Evolutionary conservation across 2,113 vertebrate species (phyloP), one percentile per base, ranked within the genome.

Genomic region (Bos indicus): DNA sequence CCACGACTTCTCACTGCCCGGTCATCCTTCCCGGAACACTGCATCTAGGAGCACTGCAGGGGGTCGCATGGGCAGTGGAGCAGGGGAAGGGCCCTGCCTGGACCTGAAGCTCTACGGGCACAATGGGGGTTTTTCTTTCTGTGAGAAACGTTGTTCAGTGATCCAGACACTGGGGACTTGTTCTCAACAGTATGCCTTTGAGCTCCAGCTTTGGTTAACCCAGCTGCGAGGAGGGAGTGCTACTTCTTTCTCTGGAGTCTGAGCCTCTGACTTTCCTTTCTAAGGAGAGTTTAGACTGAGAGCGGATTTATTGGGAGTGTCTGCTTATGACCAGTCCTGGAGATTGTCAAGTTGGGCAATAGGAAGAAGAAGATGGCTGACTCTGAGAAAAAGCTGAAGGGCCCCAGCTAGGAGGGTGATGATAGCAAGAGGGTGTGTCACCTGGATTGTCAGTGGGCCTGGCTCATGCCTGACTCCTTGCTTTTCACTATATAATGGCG

Each of bases 121-220:
- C 86, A 78, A 40, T 94, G 54, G 89, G 43, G 57, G 71, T 33
- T 95, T 90, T 94, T 90, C 30, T 91, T 93, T 64, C 60, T 82
- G 0, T 87, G 93, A 80, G 94, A 59, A 84, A 92, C 71, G 56
- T 77, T 98, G 91, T 93, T 87, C 62, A 33, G 89, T 83, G 91
- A 83, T 90, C 26, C 51, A 85, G 56, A 91, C 94, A 97, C 92
- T 92, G 81, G 46, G 64, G 23, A 62, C 59, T 98, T 97, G 96
- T 97, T 97, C 81, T 96, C 64, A 95, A 95, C 96, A 96, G 30
- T 95, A 62, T 95, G 95, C 94, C 95, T 97, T 98, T 97, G 96
- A 97, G 28, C 54, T 89, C 83, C 56, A 87, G 87, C 88, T 90
- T 88, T 59, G 64, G 43, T 89, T 90, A 88, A 85, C 59, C 33